Percentiles rank a stretch among this genome's conserved stretches.
phyloP scores from a whole-genome alignment of 2,888 invertebrate species.

The Drosophila acutilabella region DNA sequence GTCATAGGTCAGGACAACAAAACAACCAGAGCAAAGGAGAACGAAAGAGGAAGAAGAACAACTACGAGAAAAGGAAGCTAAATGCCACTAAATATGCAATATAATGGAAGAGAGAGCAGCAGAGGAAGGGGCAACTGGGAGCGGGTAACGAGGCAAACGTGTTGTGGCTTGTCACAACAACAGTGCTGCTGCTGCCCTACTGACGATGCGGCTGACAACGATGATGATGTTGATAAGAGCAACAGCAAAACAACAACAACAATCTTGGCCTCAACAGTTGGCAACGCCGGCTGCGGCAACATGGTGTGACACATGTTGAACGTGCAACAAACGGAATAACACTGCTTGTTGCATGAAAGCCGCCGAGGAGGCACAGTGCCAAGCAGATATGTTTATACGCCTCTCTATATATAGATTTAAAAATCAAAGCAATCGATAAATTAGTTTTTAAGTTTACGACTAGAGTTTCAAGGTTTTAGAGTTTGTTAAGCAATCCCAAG shows the following conservation, averaged over 20 bases:
- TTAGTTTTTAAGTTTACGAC: too few species aligned
- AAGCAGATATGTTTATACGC: not conserved
- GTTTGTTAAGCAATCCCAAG: too few species aligned
- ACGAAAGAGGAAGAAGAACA: not conserved
- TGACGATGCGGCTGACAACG: constrained; percentile 34
- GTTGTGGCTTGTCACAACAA: constrained; percentile 67
- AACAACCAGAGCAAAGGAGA: constrained; percentile 24
- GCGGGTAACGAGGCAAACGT: constrained; percentile 21
- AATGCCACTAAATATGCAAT: constrained; percentile 75
- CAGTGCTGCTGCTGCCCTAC: constrained; percentile 39
- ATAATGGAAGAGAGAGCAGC: constrained; percentile 47
- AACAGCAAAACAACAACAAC: constrained; percentile 27
- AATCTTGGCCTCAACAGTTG: constrained; percentile 53
- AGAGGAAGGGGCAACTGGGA: not conserved
- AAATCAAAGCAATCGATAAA: not conserved
- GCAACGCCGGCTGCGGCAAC: constrained; percentile 36
- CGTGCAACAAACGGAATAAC: constrained; percentile 4
- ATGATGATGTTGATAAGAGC: constrained; percentile 28
- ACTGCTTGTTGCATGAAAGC: constrained; percentile 19
- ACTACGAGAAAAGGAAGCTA: constrained; percentile 42
- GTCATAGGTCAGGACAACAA: constrained; percentile 69
- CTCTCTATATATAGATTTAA: not conserved
- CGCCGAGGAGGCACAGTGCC: not conserved
- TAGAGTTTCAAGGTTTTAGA: too few species aligned
- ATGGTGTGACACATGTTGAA: constrained; percentile 54